phyloP scores from a whole-genome alignment of 2,113 vertebrate species.

The Pelecanus crispus region DNA sequence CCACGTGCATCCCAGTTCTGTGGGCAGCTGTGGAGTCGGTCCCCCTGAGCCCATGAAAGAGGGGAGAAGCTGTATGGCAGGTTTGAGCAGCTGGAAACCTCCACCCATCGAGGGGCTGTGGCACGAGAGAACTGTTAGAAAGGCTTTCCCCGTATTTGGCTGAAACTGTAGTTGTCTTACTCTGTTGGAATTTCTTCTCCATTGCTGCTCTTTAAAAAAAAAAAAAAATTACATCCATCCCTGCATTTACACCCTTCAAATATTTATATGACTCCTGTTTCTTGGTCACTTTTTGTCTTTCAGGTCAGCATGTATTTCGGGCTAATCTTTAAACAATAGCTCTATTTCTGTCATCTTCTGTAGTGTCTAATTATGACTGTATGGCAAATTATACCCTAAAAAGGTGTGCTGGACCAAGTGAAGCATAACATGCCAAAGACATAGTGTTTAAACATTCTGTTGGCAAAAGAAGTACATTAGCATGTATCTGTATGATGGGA shows the following conservation, averaged over 20 bases:
- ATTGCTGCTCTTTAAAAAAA: background rate
- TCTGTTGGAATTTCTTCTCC: background rate
- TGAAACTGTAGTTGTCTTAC: background rate
- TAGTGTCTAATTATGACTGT: background rate
- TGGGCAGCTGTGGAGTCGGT: background rate
- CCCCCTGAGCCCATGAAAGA: background rate
- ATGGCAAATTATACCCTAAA: background rate
- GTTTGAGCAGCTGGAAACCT: background rate
- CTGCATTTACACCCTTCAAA: background rate
- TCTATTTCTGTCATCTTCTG: background rate
- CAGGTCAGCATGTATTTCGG: background rate
- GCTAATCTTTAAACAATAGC: background rate
- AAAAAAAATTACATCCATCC: background rate
- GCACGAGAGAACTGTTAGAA: background rate
- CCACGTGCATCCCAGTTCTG: background rate
- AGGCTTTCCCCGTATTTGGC: background rate
- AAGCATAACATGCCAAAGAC: background rate
- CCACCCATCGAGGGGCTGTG: background rate
- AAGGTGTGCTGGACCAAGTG: constrained; percentile 7
- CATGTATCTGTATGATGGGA: background rate
- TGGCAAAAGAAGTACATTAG: constrained; percentile 13
- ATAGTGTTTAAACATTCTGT: accelerated
- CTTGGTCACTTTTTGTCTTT: background rate
- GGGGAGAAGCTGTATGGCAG: background rate
- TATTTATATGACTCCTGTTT: background rate